Conservation (phyloP, 2,113 vertebrate species). For the Serilophus lunatus region DNA sequence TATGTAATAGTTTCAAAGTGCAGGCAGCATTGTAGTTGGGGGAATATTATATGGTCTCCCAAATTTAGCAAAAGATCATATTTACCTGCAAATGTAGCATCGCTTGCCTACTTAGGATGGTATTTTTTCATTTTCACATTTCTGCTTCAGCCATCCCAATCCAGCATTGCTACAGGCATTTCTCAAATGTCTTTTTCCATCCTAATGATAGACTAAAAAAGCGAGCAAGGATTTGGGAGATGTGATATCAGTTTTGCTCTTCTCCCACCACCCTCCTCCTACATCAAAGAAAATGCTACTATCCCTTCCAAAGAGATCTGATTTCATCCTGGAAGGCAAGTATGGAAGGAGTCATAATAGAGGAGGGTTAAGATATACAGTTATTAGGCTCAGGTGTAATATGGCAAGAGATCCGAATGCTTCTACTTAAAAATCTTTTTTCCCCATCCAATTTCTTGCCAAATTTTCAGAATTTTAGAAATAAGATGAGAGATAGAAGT, state of each 20-base stretch:
- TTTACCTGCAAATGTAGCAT: fast-evolving
- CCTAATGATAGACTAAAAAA: not conserved
- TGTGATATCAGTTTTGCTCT: not conserved
- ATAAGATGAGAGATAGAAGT: not conserved
- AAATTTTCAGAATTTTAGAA: not conserved
- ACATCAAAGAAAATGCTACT: not conserved
- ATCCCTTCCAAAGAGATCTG: not conserved
- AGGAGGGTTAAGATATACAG: not conserved
- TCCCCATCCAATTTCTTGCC: not conserved
- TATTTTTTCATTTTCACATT: not conserved
- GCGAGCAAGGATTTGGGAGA: not conserved
- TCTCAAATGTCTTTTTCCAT: not conserved
- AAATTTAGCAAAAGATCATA: not conserved
- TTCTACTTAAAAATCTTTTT: not conserved
- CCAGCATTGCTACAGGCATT: not conserved
- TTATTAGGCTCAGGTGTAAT: not conserved
- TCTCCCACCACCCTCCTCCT: not conserved
- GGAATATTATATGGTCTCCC: not conserved
- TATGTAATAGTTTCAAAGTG: conserved; percentile 11
- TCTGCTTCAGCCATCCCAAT: not conserved
- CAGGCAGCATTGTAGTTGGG: not conserved
- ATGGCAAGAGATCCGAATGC: not conserved
- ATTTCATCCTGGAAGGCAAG: not conserved
- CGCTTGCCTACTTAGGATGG: not conserved
- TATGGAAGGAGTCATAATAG: not conserved